phyloP scores from a whole-genome alignment of 23 tunicate species.

The Trididemnum miniatum region DNA sequence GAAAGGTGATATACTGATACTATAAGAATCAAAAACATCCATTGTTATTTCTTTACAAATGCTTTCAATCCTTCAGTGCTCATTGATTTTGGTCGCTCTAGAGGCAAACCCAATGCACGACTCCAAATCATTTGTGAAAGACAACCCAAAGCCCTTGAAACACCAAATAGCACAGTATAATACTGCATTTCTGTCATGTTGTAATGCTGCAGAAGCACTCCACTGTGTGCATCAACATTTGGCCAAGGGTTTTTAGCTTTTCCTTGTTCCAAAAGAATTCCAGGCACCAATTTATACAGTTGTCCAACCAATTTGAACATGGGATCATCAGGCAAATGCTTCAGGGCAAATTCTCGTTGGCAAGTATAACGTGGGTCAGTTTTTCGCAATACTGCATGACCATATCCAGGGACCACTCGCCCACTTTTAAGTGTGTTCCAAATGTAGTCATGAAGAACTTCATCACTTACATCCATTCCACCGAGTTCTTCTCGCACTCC shows the following conservation, averaged over 20 bases:
- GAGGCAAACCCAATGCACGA: constrained; percentile 89
- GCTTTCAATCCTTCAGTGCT: constrained; percentile 83
- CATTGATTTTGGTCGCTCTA: constrained; percentile 97
- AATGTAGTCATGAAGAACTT: constrained; percentile 76
- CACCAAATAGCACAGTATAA: constrained; percentile 97
- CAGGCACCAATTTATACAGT: constrained; percentile 92
- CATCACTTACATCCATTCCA: constrained; percentile 81
- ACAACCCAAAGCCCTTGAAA: constrained; percentile 93
- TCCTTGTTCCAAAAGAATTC: constrained; percentile 88
- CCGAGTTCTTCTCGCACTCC: constrained; percentile 93
- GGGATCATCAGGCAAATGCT: constrained; percentile 94
- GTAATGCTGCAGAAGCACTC: constrained; percentile 94
- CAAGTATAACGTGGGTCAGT: constrained; percentile 98
- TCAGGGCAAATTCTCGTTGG: constrained; percentile 98
- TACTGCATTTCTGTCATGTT: constrained; percentile 94
- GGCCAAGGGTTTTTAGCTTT: constrained; percentile 98
- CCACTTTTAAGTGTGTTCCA: constrained; percentile 96
- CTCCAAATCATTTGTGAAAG: constrained; percentile 97
- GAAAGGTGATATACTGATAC: no score
- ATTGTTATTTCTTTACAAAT: constrained; percentile 70
- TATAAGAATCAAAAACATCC: no score
- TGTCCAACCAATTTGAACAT: constrained; percentile 97
- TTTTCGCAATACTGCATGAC: constrained; percentile 97
- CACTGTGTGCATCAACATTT: constrained; percentile 99
- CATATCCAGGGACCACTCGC: constrained; percentile 99